Conservation (phyloP, 2,888 invertebrate genomes). For the Cordilura impudica region DNA sequence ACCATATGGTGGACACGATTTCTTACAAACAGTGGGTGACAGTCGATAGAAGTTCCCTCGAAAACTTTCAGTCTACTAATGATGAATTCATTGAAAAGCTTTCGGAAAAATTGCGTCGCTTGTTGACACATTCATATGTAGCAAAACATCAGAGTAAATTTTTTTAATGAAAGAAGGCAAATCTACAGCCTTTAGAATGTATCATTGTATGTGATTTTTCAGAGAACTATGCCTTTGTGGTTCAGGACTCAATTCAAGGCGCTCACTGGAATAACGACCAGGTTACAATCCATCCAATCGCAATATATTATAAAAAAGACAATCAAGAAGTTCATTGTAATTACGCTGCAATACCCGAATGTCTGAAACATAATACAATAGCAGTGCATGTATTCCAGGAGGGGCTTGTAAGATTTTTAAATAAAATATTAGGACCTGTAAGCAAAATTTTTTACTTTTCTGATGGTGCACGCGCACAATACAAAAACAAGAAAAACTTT, state of each 20-base stretch:
- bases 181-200: slow-evolving; percentile 5
- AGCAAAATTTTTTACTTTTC: slow-evolving; percentile 15
- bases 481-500: slow-evolving; percentile 8
- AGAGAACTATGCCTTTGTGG: slow-evolving; percentile 40
- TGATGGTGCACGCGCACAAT: slow-evolving; percentile 22
- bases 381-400: too few relatives aligned
- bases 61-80: not conserved
- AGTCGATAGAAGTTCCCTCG: not conserved
- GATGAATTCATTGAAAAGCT: slow-evolving; percentile 6
- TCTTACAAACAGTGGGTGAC: not conserved
- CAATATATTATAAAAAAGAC: too few relatives aligned
- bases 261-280: slow-evolving; percentile 40
- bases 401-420: too few relatives aligned
- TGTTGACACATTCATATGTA: not conserved
- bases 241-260: slow-evolving; percentile 40
- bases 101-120: not conserved
- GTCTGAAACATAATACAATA: not conserved
- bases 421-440: not conserved
- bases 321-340: too few relatives aligned
- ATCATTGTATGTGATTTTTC: slow-evolving; percentile 32
- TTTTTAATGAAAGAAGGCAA: not conserved
- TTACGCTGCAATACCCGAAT: slow-evolving; percentile 4
- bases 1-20: not conserved
- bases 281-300: not conserved
- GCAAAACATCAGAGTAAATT: slow-evolving; percentile 18